Evolutionary conservation across 2,888 invertebrate genomes (phyloP).

Genomic region (Aradus depressus): DNA sequence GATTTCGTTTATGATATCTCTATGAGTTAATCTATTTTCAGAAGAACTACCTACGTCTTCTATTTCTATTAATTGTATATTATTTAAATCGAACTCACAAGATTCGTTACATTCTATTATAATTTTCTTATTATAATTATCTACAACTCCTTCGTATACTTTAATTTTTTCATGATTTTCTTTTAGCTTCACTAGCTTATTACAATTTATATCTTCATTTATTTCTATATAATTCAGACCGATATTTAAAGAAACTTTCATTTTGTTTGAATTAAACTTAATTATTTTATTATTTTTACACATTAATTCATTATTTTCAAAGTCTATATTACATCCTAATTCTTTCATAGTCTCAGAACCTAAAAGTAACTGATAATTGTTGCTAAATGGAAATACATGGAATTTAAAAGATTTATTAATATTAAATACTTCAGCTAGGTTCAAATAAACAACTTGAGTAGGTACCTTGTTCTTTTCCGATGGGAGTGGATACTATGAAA

Average conservation of each 20-base stretch:
- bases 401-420: not conserved
- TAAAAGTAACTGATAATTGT: not conserved
- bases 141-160: too few relatives aligned
- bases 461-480: not conserved
- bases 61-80: too few relatives aligned
- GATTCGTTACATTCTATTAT: too few relatives aligned
- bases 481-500: not conserved
- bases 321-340: not conserved
- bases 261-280: too few relatives aligned
- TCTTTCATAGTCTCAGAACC: not conserved
- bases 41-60: not conserved
- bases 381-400: not conserved
- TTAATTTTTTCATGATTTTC: too few relatives aligned
- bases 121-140: too few relatives aligned
- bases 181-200: too few relatives aligned
- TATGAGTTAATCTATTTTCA: not conserved
- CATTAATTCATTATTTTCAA: not conserved
- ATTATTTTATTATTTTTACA: not conserved
- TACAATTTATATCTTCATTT: too few relatives aligned
- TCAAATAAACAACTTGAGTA: not conserved
- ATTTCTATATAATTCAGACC: too few relatives aligned
- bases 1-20: not conserved
- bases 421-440: not conserved
- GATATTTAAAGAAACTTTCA: too few relatives aligned
- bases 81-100: too few relatives aligned